Evolutionary conservation across 2,888 invertebrate genomes (phyloP).

Genomic region (Chymomyza caudatula): DNA sequence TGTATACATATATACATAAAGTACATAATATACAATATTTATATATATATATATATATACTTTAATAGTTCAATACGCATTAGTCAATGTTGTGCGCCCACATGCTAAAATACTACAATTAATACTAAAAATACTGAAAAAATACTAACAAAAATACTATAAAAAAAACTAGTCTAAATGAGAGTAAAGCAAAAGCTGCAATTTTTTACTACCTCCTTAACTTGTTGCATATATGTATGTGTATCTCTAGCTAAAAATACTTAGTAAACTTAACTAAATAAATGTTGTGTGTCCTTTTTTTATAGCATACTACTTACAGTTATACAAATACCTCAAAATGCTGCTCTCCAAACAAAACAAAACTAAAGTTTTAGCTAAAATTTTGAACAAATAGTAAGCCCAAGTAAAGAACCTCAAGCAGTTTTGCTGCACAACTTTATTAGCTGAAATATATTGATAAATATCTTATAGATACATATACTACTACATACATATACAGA

Average conservation of each 20-base stretch:
- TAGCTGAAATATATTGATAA: slow-evolving; percentile 48
- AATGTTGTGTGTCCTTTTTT: slow-evolving; percentile 65
- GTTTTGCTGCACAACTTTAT: slow-evolving; percentile 10
- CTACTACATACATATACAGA: slow-evolving; percentile 15
- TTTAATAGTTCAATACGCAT: slow-evolving; percentile 60
- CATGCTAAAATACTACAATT: slow-evolving; percentile 29
- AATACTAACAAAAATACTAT: slow-evolving; percentile 11
- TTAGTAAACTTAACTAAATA: slow-evolving; percentile 56
- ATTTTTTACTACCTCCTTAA: slow-evolving; percentile 47
- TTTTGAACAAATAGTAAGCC: slow-evolving; percentile 27
- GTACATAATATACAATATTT: slow-evolving; percentile 25
- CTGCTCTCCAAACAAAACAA: slow-evolving; percentile 49
- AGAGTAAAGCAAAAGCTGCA: not conserved
- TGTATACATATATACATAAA: slow-evolving; percentile 49
- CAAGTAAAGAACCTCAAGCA: not conserved
- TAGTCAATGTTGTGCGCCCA: slow-evolving; percentile 67
- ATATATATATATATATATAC: slow-evolving; percentile 45
- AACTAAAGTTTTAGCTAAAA: slow-evolving; percentile 48
- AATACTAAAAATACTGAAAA: slow-evolving; percentile 13
- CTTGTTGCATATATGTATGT: slow-evolving; percentile 57
- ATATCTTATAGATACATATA: slow-evolving; percentile 8
- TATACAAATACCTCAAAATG: slow-evolving; percentile 40
- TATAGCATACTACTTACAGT: slow-evolving; percentile 50
- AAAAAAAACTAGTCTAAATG: not conserved
- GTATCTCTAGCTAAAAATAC: slow-evolving; percentile 38